phyloP scores from a whole-genome alignment of 2,113 vertebrate genomes.

The Callorhinus ursinus region DNA sequence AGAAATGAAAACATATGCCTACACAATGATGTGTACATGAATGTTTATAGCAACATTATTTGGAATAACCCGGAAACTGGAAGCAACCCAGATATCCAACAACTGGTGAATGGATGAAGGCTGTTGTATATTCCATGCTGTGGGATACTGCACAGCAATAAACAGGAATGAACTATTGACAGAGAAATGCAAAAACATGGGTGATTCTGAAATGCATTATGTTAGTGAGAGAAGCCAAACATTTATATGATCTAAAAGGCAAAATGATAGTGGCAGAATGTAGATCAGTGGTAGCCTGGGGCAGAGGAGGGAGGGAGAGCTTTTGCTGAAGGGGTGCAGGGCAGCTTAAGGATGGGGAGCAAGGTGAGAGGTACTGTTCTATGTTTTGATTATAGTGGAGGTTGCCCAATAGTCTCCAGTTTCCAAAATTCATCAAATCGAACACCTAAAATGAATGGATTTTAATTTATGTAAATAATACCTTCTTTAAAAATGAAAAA shows the following conservation, averaged over 20 bases:
- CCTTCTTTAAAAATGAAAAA: not conserved
- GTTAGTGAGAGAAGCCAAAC: not conserved
- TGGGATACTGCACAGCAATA: not conserved
- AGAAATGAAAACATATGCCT: not conserved
- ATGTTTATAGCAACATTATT: not conserved
- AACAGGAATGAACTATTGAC: too few relatives aligned
- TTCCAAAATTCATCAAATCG: not conserved
- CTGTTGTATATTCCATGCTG: accelerated
- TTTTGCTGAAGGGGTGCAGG: not conserved
- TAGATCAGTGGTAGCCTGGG: not conserved
- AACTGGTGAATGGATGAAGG: not conserved
- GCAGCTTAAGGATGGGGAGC: not conserved
- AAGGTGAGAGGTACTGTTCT: not conserved
- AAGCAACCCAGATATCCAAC: not conserved
- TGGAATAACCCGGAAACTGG: not conserved
- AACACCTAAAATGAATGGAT: not conserved
- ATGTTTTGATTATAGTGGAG: not conserved
- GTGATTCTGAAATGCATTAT: not conserved
- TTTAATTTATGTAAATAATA: not conserved
- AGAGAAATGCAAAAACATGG: not conserved
- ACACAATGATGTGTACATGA: not conserved
- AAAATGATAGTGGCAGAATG: not conserved
- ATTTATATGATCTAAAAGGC: not conserved
- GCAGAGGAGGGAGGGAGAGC: not conserved
- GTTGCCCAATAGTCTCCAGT: too few relatives aligned